Percentiles rank a stretch among this genome's conserved stretches.
Conservation (phyloP, 2,797 vertebrate genomes). For the Danio albolineatus region DNA sequence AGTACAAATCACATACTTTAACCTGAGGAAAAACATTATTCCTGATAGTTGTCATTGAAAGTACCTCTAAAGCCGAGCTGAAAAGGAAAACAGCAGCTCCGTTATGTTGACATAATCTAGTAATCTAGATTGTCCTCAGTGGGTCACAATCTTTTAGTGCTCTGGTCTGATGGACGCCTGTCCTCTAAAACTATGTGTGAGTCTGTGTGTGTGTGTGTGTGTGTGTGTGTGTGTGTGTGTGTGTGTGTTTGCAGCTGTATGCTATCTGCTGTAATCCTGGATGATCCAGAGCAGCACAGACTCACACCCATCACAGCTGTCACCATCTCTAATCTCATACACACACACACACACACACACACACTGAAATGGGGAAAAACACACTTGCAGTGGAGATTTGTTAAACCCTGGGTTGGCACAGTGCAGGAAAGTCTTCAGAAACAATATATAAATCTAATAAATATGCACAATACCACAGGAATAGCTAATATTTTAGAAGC, state of each 20-base stretch:
- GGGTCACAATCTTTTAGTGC: slow-evolving; percentile 19
- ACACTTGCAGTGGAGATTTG: slow-evolving; percentile 30
- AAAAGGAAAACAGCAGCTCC: slow-evolving; percentile 22
- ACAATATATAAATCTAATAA: not conserved
- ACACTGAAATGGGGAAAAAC: slow-evolving; percentile 5
- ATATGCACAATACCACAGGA: slow-evolving; percentile 3
- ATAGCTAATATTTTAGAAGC: slow-evolving; percentile 22
- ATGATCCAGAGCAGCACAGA: slow-evolving; percentile 81
- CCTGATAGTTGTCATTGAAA: not conserved
- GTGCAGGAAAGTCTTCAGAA: slow-evolving; percentile 3
- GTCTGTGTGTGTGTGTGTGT: no score
- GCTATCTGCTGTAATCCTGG: slow-evolving; percentile 80
- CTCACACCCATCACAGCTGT: slow-evolving; percentile 83
- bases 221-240: not conserved
- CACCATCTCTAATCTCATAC: slow-evolving; percentile 73
- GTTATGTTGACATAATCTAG: slow-evolving; percentile 60
- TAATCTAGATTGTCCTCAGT: slow-evolving; percentile 37
- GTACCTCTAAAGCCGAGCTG: not conserved
- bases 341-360: not conserved
- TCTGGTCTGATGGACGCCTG: slow-evolving; percentile 1
- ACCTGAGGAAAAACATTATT: not conserved
- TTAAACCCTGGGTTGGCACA: not conserved
- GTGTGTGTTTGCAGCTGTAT: slow-evolving; percentile 70
- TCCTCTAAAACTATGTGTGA: slow-evolving; percentile 21
- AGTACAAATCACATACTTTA: not conserved